Base-by-base conservation (phyloP, 2,797 vertebrate genomes). In the Cichlasoma orientale region DNA sequence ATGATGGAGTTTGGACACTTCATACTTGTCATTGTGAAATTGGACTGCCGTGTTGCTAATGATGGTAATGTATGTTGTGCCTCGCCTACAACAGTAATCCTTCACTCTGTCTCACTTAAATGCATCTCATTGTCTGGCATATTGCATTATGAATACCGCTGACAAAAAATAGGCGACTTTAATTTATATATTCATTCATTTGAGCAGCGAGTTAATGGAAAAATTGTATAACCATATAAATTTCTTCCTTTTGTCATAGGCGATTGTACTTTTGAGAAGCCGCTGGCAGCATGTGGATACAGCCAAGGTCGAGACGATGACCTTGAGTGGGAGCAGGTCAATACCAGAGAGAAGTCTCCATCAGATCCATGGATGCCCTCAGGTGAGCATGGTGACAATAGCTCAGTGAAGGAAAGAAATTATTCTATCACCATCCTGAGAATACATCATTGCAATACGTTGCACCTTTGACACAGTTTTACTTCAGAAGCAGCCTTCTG, bases 321-420 rank as follows among this genome's bases (percentile, higher is more conserved):
- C 93, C 96, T 99, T 86, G 97, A 98, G 75, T 99, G 98, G 98
- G 97, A 99, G 83, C 98, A 98, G 90, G 94, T 96, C 91, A 98
- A 96, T 71, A 94, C 96, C 5, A 93, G 95, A 4, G 84, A 96
- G 83, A 98, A 96, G 85, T 92, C 96, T 0, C 93, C 96, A 25
- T 94, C 94, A 5, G 97, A 97, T 88, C 97, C 96, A 2, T 98
- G 98, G 96, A 96, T 98, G 94, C 98, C 98, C 77, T 96, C 96
- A 90, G 98, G 98, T 99, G 89, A 88, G 86, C 52, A 81, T 21
- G 12, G 58, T 41, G 82, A 83, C 85, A 56, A 70, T 2, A 54
- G 69, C 54, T 66, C 4, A 12, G 50, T 66, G 29, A 70, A 44
- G 27, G 56, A 56, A 63, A 75, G 52, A 63, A 83, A 78, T 33